These are phyloP conservation scores for Piscicola geometra DNA, from an alignment of 2,888 invertebrate species.

Conservation along the genomic window DNA sequence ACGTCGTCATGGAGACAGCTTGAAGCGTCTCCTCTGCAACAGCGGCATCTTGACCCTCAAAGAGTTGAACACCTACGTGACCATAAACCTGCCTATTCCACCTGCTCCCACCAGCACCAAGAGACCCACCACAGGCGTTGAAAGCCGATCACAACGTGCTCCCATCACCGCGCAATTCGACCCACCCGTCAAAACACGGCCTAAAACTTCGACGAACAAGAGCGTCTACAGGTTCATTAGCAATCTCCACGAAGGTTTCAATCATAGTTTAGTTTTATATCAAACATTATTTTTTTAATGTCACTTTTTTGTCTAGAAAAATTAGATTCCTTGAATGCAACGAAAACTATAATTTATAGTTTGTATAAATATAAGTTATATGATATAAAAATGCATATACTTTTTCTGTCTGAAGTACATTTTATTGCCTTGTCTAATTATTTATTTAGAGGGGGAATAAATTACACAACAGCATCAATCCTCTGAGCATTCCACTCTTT, in stretches of 20 bases:
- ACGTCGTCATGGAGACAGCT: conserved; percentile 40
- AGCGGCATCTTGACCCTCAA: conserved; percentile 42
- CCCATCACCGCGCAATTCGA: neutral
- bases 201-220: conserved; percentile 27
- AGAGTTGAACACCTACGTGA: conserved; percentile 46
- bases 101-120: conserved; percentile 45
- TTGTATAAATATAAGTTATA: too few species aligned
- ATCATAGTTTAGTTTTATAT: too few species aligned
- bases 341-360: too few species aligned
- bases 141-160: neutral
- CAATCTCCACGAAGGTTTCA: conserved; percentile 22
- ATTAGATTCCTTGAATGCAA: too few species aligned
- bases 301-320: too few species aligned
- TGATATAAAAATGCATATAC: too few species aligned
- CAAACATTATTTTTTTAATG: too few species aligned
- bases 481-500: neutral
- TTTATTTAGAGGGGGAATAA: neutral
- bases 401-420: neutral
- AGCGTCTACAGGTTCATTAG: conserved; percentile 23
- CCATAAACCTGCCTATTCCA: conserved; percentile 47
- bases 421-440: neutral
- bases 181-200: neutral
- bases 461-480: neutral
- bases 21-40: conserved; percentile 42
- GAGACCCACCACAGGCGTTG: conserved; percentile 47